Evolutionary conservation across 2,113 vertebrate species (phyloP).

Genomic region (Pangasianodon gigas): DNA sequence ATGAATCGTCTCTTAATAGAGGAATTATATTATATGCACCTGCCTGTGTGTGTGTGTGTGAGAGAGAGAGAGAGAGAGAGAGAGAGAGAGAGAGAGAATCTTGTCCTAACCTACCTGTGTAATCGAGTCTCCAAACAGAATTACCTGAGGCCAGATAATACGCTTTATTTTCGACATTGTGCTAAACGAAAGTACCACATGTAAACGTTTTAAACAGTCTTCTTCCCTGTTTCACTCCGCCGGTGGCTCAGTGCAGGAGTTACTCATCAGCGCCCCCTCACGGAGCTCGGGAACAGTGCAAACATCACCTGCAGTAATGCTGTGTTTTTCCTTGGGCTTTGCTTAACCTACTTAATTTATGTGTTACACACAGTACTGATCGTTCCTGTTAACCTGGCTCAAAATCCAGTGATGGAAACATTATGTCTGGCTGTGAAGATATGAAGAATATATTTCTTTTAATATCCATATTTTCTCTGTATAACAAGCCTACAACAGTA

Average conservation of each 20-base stretch:
- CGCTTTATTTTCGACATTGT: constrained; percentile 68
- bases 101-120: constrained; percentile 79
- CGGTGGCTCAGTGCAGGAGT: no score
- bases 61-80: no score
- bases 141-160: constrained; percentile 79
- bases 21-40: not conserved
- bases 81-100: no score
- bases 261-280: constrained; percentile 2
- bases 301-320: not conserved
- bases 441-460: not conserved
- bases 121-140: constrained; percentile 93
- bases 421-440: not conserved
- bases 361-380: not conserved
- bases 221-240: not conserved
- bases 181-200: not conserved
- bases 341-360: not conserved
- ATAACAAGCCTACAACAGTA: not conserved
- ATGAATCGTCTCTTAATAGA: not conserved
- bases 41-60: not conserved
- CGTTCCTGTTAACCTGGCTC: not conserved
- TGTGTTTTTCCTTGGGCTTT: not conserved
- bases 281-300: not conserved
- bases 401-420: not conserved
- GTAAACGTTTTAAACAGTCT: not conserved
- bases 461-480: not conserved